Conservation (phyloP, 2,888 invertebrate genomes). For the Busseola fusca region DNA sequence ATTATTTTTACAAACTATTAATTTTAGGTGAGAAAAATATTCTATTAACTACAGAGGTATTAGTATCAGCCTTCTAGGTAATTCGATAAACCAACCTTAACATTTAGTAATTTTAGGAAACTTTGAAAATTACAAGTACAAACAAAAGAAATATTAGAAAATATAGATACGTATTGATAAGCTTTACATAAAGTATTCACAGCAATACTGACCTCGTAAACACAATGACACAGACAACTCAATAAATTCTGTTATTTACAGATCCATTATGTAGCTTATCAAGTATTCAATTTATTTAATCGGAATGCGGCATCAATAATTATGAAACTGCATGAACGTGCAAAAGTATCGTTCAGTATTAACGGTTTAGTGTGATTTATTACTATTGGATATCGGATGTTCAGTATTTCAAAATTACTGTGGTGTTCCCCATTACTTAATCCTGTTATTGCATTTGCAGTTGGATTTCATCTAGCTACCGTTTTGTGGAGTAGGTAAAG, state of each 20-base stretch:
- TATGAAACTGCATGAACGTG: constrained; percentile 55
- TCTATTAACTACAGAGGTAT: not conserved
- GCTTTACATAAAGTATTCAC: not conserved
- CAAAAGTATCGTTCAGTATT: constrained; percentile 52
- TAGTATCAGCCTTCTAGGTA: not conserved
- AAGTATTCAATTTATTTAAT: constrained; percentile 55
- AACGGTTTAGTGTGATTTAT: constrained; percentile 51
- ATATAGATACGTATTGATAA: not conserved
- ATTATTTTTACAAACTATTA: not conserved
- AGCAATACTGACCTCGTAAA: constrained; percentile 24
- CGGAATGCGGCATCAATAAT: constrained; percentile 46
- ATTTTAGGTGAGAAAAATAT: not conserved
- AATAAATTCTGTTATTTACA: constrained; percentile 44
- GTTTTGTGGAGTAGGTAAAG: not conserved
- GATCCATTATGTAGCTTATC: constrained; percentile 45
- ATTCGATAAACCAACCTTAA: not conserved
- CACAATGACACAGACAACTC: constrained; percentile 26
- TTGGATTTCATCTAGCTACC: not conserved
- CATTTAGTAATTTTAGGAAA: not conserved
- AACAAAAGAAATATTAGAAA: too few relatives aligned
- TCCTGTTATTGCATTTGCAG: not conserved
- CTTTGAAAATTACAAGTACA: not conserved
- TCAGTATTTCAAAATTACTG: constrained; percentile 40
- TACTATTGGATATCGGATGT: constrained; percentile 41
- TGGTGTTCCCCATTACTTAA: constrained; percentile 13